These are phyloP conservation scores for Polypedilum vanderplanki DNA, from an alignment of 1,140 invertebrate genomes.

Conservation along the genomic window DNA sequence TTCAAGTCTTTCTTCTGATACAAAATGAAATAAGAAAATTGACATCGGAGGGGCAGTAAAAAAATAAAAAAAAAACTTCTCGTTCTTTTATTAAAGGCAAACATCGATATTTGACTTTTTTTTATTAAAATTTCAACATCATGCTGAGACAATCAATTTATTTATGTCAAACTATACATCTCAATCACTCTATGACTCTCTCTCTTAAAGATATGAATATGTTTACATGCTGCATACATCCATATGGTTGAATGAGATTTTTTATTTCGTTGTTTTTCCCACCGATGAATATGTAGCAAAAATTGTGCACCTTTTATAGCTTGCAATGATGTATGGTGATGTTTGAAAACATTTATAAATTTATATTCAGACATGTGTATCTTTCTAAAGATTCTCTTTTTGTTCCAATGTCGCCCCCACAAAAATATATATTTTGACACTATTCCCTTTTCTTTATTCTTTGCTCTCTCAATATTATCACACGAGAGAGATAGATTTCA, in stretches of 20 bases:
- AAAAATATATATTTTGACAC: background rate
- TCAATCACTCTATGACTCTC: background rate
- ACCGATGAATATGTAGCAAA: background rate
- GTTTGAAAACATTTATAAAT: background rate
- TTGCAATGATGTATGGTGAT: slow-evolving; percentile 17
- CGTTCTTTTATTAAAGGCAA: background rate
- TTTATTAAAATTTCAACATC: slow-evolving; percentile 16
- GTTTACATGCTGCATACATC: background rate
- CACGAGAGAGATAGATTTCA: background rate
- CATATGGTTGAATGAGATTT: slow-evolving; percentile 1
- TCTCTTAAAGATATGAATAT: background rate
- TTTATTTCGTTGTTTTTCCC: slow-evolving; percentile 18
- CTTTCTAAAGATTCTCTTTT: background rate
- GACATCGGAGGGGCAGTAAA: background rate
- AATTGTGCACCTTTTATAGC: slow-evolving; percentile 11
- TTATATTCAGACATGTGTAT: background rate
- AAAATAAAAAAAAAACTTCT: background rate
- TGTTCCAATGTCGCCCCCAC: background rate
- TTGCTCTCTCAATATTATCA: background rate
- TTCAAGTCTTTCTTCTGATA: too few species aligned
- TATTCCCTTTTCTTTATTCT: background rate
- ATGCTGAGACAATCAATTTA: slow-evolving; percentile 18
- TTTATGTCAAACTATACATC: slow-evolving; percentile 19
- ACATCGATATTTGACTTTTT: slow-evolving; percentile 12
- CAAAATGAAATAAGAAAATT: background rate